Conservation (phyloP, 2,888 invertebrate genomes). For the Willowsia nigromaculata region DNA sequence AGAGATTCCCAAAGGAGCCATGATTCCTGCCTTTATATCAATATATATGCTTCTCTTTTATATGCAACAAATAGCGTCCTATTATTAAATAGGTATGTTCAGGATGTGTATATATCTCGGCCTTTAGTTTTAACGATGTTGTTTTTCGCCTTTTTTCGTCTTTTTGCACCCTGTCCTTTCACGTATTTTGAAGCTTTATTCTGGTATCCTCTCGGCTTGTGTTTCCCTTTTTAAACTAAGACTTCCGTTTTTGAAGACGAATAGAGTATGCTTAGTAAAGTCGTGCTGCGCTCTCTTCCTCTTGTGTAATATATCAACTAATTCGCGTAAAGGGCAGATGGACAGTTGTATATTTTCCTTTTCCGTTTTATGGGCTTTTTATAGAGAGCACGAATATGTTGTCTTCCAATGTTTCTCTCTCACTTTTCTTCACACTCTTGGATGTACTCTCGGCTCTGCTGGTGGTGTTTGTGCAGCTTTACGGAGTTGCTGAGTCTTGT, state of each 20-base stretch:
- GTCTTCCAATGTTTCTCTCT: not conserved
- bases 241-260: not conserved
- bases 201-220: not conserved
- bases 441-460: not conserved
- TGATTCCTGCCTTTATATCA: slow-evolving; percentile 50
- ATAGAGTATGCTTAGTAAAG: not conserved
- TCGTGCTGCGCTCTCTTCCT: slow-evolving; percentile 8
- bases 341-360: slow-evolving; percentile 68
- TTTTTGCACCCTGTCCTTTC: slow-evolving; percentile 8
- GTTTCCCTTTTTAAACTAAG: not conserved
- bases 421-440: not conserved
- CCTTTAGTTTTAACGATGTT: slow-evolving; percentile 54
- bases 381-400: not conserved
- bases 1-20: slow-evolving; percentile 69
- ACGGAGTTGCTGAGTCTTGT: not conserved
- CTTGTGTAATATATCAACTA: slow-evolving; percentile 21
- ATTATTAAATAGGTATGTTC: not conserved
- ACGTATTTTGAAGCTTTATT: not conserved
- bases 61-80: not conserved
- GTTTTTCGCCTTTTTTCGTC: slow-evolving; percentile 40
- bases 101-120: not conserved
- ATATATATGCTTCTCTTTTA: not conserved
- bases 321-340: slow-evolving; percentile 47
- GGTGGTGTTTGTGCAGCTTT: not conserved
- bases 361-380: slow-evolving; percentile 51